A percentile compares a stretch with the other conserved stretches of the same genome.
phyloP scores from a whole-genome alignment of 2,113 vertebrate genomes.

The Ceyx cyanopectus region DNA sequence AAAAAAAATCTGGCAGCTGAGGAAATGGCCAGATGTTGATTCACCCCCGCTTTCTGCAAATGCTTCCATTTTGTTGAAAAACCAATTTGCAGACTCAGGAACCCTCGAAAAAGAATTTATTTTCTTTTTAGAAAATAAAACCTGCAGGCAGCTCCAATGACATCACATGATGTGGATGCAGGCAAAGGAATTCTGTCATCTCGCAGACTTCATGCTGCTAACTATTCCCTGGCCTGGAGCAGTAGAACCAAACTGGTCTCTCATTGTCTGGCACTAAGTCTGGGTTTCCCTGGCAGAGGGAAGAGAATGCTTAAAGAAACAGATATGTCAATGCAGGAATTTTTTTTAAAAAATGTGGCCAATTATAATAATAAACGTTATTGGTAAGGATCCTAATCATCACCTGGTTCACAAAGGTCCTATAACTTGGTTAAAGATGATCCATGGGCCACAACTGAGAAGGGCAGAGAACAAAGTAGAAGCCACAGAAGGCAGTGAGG shows the following conservation, averaged over 20 bases:
- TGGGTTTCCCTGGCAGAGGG: not conserved
- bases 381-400: not conserved
- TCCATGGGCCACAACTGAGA: not conserved
- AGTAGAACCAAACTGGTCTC: not conserved
- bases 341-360: not conserved
- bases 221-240: not conserved
- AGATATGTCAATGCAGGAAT: not conserved
- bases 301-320: not conserved
- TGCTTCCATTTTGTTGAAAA: slow-evolving; percentile 21
- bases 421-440: not conserved
- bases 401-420: not conserved
- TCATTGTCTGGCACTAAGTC: not conserved
- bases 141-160: not conserved
- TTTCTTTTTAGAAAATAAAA: not conserved
- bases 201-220: not conserved
- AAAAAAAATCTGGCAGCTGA: not conserved
- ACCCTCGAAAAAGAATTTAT: not conserved
- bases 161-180: not conserved
- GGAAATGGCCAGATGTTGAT: slow-evolving; percentile 10
- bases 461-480: not conserved
- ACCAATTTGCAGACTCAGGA: not conserved
- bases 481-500: not conserved
- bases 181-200: not conserved
- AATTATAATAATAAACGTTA: not conserved
- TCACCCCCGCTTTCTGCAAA: not conserved